Base-by-base conservation (phyloP, 2,888 invertebrate species). In the Sminthurides aquaticus region DNA sequence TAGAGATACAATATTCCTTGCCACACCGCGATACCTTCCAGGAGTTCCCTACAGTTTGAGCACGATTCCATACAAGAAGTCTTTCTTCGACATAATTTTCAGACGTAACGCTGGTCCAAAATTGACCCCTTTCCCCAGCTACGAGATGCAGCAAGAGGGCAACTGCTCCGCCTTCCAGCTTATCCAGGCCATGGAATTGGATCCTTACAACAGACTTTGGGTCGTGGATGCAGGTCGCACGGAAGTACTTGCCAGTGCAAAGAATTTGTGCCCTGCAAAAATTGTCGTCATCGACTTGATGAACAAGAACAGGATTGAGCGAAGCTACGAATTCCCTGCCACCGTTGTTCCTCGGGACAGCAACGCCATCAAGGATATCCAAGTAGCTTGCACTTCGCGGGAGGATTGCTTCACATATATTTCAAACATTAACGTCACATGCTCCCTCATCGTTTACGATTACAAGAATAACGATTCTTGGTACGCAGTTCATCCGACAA, bases 151-250 rank as follows among this genome's bases (percentile, higher is more conserved):
- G 18, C 15, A 49, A 18, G 68, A 85, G 56, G 86, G 85, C 0
- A 84, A 88, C 76, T 88, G 88, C 78, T 78, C 79, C n/a, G 83
- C 86, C 1, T 80, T 89, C 67, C 88, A 89, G 77, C 86, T 86
- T 75, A 87, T 88, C 28, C 87, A 88, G 77, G 52, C 63, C 72
- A 80, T 88, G 69, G 88, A 88, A 76, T 84, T 89, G 49, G 88
- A 89, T 77, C 82, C 82, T 1, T 81, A 82, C 67, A 88, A 88
- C 2, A 78, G 85, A 5, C 83, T 89, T 82, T 87, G 86, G 82
- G 82, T 84, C 49, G 81, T 87, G 58, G 87, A 87, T 71, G 84
- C 85, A 59, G 89, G 89, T 0, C 81, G 86, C 65, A 81, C 84
- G 1, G 82, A 82, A 3, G 86, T 85, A 1, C 79, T 87, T 68